Evolutionary conservation across 2,797 vertebrate genomes (phyloP), one percentile per base, ranked within the genome.

Genomic region (Cyclura pinguis): DNA sequence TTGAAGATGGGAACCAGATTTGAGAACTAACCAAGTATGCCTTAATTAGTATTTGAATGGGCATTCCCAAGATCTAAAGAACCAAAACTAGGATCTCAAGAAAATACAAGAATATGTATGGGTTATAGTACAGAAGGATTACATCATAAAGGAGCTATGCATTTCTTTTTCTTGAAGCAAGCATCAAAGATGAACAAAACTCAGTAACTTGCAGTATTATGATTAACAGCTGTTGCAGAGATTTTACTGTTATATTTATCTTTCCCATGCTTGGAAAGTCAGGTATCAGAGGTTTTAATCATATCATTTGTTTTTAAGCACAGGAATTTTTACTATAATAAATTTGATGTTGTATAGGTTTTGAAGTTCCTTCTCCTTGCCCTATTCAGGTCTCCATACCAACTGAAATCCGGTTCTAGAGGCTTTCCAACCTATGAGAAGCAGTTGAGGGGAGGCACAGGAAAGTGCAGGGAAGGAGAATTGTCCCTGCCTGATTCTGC

Each of bases 181-280:
- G 8, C 35, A 29, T 18, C n/a, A 59, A 77, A 59, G 67, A 86
- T 10, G 35, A 42, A 82, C 74, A 87, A 14, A 72, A 82, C 16
- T 38, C 12, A 42, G 67, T 57, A 52, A 57, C 80, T 42, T 35
- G 55, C 38, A 62, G 22, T 50, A 72, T 89, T 89, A 62, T 84
- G 20, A n/a, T 86, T 59, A n/a, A 52, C 55, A 81, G 38, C 55
- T 81, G 64, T 81, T 29, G 22, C 10, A 86, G 50, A 80, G 8
- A 55, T 90, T 83, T 82, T 8, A 38, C 57, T n/a, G 10, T 76
- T 72, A n/a, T 72, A 52, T 73, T 86, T 86, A 27, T 73, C 59
- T 89, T 74, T 86, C 13, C 35, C 38, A 80, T n/a, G 35, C 35
- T 6, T 83, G 50, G 35, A 24, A 83, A 80, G 50, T 80, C 74